Percentiles rank a stretch among this genome's conserved stretches.
Conservation (phyloP, 2,888 invertebrate genomes). For the Scaptomyza tumidula region DNA sequence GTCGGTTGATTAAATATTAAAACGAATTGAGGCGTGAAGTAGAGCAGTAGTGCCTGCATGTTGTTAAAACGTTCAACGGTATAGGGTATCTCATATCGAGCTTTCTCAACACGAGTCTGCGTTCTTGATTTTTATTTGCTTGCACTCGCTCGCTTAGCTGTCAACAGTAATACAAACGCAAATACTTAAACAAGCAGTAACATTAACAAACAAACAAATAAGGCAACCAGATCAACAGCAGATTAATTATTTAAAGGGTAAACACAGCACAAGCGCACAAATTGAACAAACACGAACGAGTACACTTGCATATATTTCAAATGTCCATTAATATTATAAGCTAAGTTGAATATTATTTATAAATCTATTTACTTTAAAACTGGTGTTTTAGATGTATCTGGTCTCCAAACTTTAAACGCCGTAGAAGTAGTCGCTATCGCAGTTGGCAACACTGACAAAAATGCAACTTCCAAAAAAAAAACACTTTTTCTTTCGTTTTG, state of each 20-base stretch:
- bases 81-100: too few species aligned
- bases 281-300: conserved; percentile 39
- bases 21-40: too few species aligned
- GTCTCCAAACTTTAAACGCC: conserved; percentile 35
- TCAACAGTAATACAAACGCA: conserved; percentile 17
- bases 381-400: conserved; percentile 30
- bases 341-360: too few species aligned
- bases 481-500: conserved; percentile 30
- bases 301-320: conserved; percentile 38
- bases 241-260: conserved; percentile 67
- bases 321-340: too few species aligned
- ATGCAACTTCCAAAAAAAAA: conserved; percentile 40
- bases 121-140: conserved; percentile 9
- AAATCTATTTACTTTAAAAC: too few species aligned
- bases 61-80: too few species aligned
- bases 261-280: conserved; percentile 46
- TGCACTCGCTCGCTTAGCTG: conserved; percentile 7
- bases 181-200: conserved; percentile 3
- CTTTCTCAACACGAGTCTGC: too few species aligned
- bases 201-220: conserved; percentile 1
- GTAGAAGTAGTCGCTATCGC: conserved; percentile 4
- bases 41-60: too few species aligned
- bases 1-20: too few species aligned
- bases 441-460: conserved; percentile 41
- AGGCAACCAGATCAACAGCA: conserved; percentile 53